phyloP scores from a whole-genome alignment of 2,888 invertebrate genomes.

The Epistrophe grossulariae region DNA sequence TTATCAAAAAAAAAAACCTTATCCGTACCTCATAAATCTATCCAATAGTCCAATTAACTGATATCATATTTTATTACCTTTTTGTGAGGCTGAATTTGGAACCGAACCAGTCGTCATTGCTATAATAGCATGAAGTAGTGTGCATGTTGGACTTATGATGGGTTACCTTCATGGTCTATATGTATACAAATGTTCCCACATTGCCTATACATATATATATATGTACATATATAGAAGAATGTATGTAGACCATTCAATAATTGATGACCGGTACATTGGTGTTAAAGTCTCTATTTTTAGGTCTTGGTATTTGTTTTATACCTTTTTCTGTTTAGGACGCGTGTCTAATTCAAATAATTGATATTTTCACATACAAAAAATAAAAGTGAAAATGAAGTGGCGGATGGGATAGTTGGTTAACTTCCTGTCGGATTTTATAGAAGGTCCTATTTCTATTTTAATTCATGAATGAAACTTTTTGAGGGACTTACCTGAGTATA shows the following conservation, averaged over 20 bases:
- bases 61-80: constrained; percentile 47
- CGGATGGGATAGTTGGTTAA: constrained; percentile 46
- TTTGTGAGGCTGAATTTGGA: constrained; percentile 7
- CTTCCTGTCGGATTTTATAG: constrained; percentile 47
- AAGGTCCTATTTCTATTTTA: constrained; percentile 13
- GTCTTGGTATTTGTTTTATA: neutral
- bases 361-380: neutral
- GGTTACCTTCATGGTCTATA: neutral
- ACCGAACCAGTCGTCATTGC: constrained; percentile 8
- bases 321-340: constrained; percentile 29
- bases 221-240: neutral
- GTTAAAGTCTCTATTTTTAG: constrained; percentile 39
- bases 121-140: neutral
- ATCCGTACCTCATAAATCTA: constrained; percentile 69
- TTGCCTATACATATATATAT: neutral
- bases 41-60: constrained; percentile 71
- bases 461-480: constrained; percentile 51
- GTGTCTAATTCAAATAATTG: constrained; percentile 44
- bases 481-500: neutral
- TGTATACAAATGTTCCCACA: neutral
- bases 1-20: constrained; percentile 46
- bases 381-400: constrained; percentile 17
- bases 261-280: neutral
- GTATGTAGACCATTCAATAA: constrained; percentile 30
- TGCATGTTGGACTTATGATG: constrained; percentile 10